These are phyloP conservation scores for Teleogryllus occipitalis DNA, from an alignment of 1,140 invertebrate genomes.

Conservation along the genomic window DNA sequence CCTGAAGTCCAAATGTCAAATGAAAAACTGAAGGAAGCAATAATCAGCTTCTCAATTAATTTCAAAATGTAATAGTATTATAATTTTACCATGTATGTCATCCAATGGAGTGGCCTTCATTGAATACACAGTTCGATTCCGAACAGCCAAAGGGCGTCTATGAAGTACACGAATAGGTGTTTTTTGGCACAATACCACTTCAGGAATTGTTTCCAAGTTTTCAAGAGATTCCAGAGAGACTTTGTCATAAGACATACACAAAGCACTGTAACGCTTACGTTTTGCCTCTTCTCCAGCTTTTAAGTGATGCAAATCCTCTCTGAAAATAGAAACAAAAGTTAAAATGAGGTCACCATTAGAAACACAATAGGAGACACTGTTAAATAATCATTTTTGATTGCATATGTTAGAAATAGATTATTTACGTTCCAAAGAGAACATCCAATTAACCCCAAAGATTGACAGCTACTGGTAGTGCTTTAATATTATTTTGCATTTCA, in stretches of 20 bases:
- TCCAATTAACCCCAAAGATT: no score
- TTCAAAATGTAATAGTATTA: no score
- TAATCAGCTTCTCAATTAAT: no score
- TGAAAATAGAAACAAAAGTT: slow-evolving; percentile 31
- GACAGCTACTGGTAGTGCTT: no score
- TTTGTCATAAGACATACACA: slow-evolving; percentile 52
- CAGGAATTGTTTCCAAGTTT: slow-evolving; percentile 43
- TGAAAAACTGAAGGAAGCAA: no score
- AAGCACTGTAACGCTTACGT: slow-evolving; percentile 71
- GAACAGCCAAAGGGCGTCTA: slow-evolving; percentile 57
- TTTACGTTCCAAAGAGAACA: no score
- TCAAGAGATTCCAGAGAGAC: slow-evolving; percentile 45
- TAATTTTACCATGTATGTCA: slow-evolving; percentile 9
- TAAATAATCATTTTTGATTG: no score
- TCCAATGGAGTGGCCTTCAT: slow-evolving; percentile 40
- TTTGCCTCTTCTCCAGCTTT: slow-evolving; percentile 83
- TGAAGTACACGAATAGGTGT: slow-evolving; percentile 82
- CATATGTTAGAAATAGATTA: no score
- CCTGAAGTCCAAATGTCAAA: no score
- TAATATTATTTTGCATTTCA: no score
- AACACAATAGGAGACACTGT: no score
- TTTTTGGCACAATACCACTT: slow-evolving; percentile 50
- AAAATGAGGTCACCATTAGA: no score
- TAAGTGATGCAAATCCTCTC: slow-evolving; percentile 57
- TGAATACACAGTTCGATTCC: slow-evolving; percentile 53